Evolutionary conservation across 2,888 invertebrate species (phyloP).

Genomic region (Andrena marginata): DNA sequence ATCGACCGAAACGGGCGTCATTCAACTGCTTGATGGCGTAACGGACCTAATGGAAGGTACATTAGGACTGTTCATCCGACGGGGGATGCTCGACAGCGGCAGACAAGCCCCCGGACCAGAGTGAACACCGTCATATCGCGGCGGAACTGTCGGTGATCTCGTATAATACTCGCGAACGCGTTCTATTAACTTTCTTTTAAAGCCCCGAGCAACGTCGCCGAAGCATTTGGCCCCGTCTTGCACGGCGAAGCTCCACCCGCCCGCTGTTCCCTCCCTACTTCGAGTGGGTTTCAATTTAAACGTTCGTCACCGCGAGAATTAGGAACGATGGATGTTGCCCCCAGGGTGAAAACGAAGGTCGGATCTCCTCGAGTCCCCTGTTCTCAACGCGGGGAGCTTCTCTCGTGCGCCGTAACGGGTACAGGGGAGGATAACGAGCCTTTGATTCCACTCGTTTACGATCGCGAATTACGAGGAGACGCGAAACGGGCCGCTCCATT

Average conservation of each 20-base stretch:
- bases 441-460: conserved; percentile 17
- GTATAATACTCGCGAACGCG: neutral
- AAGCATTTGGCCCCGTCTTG: too few species aligned
- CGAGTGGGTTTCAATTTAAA: too few species aligned
- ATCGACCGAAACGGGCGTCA: conserved; percentile 37
- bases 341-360: neutral
- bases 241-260: too few species aligned
- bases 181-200: neutral
- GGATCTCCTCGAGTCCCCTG: neutral
- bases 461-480: conserved; percentile 8
- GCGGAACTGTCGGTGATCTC: neutral
- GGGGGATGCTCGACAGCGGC: conserved; percentile 41
- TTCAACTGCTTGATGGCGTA: conserved; percentile 26
- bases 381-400: neutral
- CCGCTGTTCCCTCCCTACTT: too few species aligned
- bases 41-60: conserved; percentile 76
- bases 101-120: conserved; percentile 59
- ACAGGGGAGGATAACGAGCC: neutral
- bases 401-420: neutral
- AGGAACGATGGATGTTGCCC: neutral
- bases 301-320: too few species aligned
- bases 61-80: conserved; percentile 72
- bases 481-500: neutral
- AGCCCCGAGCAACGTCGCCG: neutral
- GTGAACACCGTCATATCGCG: conserved; percentile 59